Conservation (phyloP, 2,888 invertebrate species). For the Eupithecia exiguata region DNA sequence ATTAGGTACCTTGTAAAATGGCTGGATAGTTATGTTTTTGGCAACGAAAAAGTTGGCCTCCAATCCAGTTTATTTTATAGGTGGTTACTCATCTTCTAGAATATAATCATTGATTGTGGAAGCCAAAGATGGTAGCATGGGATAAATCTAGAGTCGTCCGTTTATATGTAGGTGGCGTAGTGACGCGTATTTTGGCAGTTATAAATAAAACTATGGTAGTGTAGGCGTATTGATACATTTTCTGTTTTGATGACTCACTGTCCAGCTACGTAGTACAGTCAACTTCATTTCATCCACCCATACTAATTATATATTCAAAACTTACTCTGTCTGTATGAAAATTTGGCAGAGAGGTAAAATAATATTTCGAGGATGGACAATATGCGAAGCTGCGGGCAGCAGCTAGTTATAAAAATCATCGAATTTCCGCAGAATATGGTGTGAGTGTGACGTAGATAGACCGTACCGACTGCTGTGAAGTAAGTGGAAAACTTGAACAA, state of each 20-base stretch:
- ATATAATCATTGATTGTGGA: slow-evolving; percentile 3
- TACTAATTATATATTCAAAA: too few relatives aligned
- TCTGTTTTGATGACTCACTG: slow-evolving; percentile 1
- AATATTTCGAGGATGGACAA: too few relatives aligned
- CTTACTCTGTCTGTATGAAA: too few relatives aligned
- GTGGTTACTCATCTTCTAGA: background rate
- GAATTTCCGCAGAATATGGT: too few relatives aligned
- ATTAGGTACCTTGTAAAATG: background rate
- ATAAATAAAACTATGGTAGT: slow-evolving; percentile 4
- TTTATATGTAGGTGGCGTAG: background rate
- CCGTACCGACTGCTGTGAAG: too few relatives aligned
- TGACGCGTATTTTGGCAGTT: slow-evolving; percentile 11
- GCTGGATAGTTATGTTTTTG: slow-evolving; percentile 1
- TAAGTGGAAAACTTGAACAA: too few relatives aligned
- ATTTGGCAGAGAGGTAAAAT: too few relatives aligned
- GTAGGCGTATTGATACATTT: slow-evolving; percentile 5
- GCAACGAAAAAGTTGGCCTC: slow-evolving; percentile 1
- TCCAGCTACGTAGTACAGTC: background rate
- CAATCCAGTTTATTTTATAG: background rate
- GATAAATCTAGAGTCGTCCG: background rate
- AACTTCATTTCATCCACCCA: too few relatives aligned
- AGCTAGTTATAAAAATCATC: too few relatives aligned
- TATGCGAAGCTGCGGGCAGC: too few relatives aligned
- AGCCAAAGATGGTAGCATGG: slow-evolving; percentile 2
- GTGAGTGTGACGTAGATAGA: too few relatives aligned